Conservation (phyloP, 1,140 invertebrate species). For the Seison nebaliae region DNA sequence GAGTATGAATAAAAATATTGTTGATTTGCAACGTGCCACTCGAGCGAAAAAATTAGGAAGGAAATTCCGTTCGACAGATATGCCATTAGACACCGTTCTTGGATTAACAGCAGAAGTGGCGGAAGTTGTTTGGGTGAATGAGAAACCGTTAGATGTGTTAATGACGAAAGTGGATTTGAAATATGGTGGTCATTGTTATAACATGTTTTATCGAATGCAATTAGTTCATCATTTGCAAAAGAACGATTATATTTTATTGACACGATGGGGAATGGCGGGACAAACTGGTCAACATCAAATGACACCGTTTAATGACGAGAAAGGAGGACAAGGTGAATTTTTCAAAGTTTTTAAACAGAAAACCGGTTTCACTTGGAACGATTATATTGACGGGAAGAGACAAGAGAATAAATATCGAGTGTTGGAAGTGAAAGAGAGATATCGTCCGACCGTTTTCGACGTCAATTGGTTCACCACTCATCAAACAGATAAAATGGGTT, state of each 20-base stretch:
- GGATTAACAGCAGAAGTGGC: not conserved
- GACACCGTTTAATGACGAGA: conserved; percentile 28
- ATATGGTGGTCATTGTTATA: conserved; percentile 27
- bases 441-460: conserved; percentile 24
- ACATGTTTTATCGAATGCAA: conserved; percentile 36
- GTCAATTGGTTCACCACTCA: conserved; percentile 1
- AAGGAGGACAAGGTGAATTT: conserved; percentile 32
- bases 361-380: conserved; percentile 31
- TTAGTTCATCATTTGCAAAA: conserved; percentile 27
- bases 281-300: conserved; percentile 30
- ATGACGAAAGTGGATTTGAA: conserved; percentile 31
- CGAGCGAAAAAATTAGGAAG: no score
- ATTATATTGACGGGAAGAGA: conserved; percentile 12
- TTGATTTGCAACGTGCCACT: no score
- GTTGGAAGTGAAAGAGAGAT: conserved; percentile 25
- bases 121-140: conserved; percentile 19
- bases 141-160: conserved; percentile 26
- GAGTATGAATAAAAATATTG: no score
- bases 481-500: conserved; percentile 7
- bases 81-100: not conserved
- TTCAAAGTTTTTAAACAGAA: conserved; percentile 32
- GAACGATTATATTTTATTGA: conserved; percentile 31
- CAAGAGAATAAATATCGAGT: conserved; percentile 15
- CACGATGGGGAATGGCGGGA: conserved; percentile 34
- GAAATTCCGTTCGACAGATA: no score